Evolutionary conservation across 2,113 vertebrate species (phyloP).

Genomic region (Centropristis striata): DNA sequence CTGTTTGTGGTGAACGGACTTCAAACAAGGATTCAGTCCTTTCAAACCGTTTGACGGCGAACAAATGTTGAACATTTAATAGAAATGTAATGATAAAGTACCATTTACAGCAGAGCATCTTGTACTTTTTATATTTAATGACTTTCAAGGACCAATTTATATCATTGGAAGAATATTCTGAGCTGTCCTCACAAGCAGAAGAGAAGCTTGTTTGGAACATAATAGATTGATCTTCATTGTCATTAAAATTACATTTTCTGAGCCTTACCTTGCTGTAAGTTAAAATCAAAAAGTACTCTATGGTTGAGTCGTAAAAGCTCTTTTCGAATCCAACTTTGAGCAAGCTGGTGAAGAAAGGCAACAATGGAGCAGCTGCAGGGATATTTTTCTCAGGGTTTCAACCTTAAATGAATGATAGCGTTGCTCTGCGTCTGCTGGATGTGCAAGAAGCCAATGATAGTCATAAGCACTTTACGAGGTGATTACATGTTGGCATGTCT

Average conservation of each 20-base stretch:
- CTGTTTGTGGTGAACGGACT: not conserved
- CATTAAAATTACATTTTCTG: too few relatives aligned
- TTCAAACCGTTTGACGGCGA: not conserved
- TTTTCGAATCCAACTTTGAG: not conserved
- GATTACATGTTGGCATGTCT: not conserved
- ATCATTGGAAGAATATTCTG: not conserved
- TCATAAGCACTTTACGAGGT: not conserved
- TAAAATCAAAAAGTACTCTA: too few relatives aligned
- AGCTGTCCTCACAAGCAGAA: too few relatives aligned
- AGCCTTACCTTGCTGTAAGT: too few relatives aligned
- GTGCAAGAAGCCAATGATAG: not conserved
- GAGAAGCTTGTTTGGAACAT: not conserved
- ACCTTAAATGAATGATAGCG: not conserved
- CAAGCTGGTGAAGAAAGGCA: not conserved
- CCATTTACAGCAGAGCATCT: not conserved
- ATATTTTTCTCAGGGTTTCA: not conserved
- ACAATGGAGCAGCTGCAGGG: not conserved
- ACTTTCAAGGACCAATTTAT: not conserved
- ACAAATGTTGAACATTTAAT: not conserved
- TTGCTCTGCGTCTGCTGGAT: slow-evolving; percentile 1
- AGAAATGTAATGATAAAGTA: not conserved
- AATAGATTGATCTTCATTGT: too few relatives aligned
- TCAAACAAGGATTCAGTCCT: slow-evolving; percentile 17
- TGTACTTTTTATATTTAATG: not conserved
- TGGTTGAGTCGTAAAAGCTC: not conserved